Evolutionary conservation across 2,888 invertebrate species (phyloP).

Genomic region (Diaphora mendica): DNA sequence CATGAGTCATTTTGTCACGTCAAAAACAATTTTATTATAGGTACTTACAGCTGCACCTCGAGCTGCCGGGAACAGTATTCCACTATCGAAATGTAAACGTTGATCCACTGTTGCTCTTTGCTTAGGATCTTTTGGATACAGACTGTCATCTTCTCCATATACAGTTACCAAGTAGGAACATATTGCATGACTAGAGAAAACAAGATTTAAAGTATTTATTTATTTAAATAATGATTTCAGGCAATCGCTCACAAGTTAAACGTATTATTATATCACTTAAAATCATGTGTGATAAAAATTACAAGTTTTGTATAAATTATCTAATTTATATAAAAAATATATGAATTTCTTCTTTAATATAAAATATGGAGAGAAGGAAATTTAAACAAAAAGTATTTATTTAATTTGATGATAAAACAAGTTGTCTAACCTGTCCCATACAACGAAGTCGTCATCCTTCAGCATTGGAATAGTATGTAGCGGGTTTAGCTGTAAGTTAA

Average conservation of each 20-base stretch:
- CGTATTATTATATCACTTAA: too few relatives aligned
- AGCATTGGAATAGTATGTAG: constrained; percentile 86
- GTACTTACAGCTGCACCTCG: constrained; percentile 61
- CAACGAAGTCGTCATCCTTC: constrained; percentile 81
- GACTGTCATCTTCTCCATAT: constrained; percentile 83
- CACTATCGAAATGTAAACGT: constrained; percentile 85
- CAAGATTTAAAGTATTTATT: neutral
- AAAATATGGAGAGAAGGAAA: too few relatives aligned
- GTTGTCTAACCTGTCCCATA: constrained; percentile 77
- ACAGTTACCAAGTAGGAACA: constrained; percentile 86
- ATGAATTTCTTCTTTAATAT: too few relatives aligned
- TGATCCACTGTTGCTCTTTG: constrained; percentile 84
- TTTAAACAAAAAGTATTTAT: neutral
- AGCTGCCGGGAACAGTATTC: constrained; percentile 79
- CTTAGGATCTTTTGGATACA: constrained; percentile 85
- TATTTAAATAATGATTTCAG: neutral
- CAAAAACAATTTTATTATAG: neutral
- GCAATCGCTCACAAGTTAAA: neutral
- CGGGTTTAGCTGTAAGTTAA: constrained; percentile 79
- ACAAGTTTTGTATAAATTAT: too few relatives aligned
- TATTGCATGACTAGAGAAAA: constrained; percentile 75
- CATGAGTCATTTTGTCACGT: too few relatives aligned
- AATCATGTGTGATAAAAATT: too few relatives aligned
- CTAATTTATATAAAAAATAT: too few relatives aligned
- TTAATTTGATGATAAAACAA: neutral